Evolutionary conservation across 64 coral and sea anemone genomes (phyloP), one percentile per base, ranked within the genome.

Genomic region (Porites australiensis): DNA sequence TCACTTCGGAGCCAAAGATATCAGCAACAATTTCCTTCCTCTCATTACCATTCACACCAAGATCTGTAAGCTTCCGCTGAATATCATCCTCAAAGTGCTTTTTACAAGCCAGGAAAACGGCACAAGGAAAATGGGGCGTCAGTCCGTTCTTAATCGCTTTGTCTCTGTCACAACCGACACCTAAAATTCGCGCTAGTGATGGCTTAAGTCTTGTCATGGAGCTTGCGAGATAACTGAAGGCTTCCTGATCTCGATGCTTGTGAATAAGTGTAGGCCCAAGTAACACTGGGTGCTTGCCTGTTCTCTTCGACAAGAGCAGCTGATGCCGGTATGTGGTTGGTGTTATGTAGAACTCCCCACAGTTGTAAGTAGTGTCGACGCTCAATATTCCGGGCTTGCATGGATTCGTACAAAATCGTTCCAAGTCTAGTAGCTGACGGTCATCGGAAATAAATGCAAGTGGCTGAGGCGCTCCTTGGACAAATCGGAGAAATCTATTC

Each of bases 81-180:
- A 90, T 70, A 45, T 90, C 88, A n/a, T 90, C 88, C 16, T 82
- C 62, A 20, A 90, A 90, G 58, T 90, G 88, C 44, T 90, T 90
- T 71, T 80, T 82, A 68, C 88, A 79, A 14, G 77, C 43, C 6
- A 90, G n/a, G 18, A 75, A 19, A 43, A 73, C 59, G 11, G 88
- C 55, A 8, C 55, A 20, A 13, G 88, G 77, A 16, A 90, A 80
- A 48, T 50, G 27, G 11, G 43, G 14, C 0, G 11, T 44, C 15
- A 90, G 67, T 20, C 88, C 88, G 16, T 90, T 90, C 55, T 75
- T 88, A 5, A 90, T 75, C 2, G 77, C 88, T 47, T 82, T 82
- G 76, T 90, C 77, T 6, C 88, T 21, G 47, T 90, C 88, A 23
- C 14, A 49, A 8, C 88, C 88, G 6, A 90, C 43, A 15, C 57